Conservation (phyloP, 2,797 vertebrate genomes). For the Miichthys miiuy region DNA sequence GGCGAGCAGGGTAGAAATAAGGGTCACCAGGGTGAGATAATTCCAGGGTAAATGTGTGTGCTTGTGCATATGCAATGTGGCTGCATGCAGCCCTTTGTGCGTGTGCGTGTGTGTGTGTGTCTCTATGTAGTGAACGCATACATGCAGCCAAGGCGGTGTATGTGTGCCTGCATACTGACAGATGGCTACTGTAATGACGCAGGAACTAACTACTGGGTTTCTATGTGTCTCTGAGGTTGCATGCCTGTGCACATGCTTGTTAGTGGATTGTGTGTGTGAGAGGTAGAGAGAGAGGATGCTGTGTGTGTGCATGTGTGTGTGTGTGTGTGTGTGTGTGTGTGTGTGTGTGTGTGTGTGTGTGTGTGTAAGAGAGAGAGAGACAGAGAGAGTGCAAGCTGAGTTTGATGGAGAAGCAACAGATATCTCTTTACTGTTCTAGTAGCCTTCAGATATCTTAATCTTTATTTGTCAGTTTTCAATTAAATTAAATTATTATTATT, state of each 20-base stretch:
- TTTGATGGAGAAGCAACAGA: constrained; percentile 46
- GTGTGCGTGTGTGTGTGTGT: constrained; percentile 30
- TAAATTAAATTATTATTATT: too few species aligned
- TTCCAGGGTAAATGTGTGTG: constrained; percentile 24
- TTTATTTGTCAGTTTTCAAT: too few species aligned
- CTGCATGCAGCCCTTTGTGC: constrained; percentile 1
- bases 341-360: constrained; percentile 14
- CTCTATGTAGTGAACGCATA: constrained; percentile 43
- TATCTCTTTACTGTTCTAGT: constrained; percentile 29
- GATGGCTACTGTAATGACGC: constrained; percentile 83
- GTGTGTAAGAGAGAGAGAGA: not conserved
- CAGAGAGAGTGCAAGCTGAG: constrained; percentile 14
- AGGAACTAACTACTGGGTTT: constrained; percentile 79
- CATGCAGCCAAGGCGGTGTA: constrained; percentile 63
- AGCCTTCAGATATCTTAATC: constrained; percentile 1
- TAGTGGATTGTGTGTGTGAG: constrained; percentile 21
- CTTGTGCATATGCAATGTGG: constrained; percentile 34
- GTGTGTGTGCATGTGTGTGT: constrained; percentile 25
- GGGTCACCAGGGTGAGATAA: constrained; percentile 45
- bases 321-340: constrained; percentile 11
- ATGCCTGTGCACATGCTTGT: constrained; percentile 49
- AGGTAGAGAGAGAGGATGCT: not conserved
- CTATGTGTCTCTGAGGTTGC: constrained; percentile 65
- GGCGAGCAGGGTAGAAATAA: not conserved
- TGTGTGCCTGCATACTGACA: constrained; percentile 75